phyloP scores from a whole-genome alignment of 2,113 vertebrate species.

The Chroicocephalus ridibundus region DNA sequence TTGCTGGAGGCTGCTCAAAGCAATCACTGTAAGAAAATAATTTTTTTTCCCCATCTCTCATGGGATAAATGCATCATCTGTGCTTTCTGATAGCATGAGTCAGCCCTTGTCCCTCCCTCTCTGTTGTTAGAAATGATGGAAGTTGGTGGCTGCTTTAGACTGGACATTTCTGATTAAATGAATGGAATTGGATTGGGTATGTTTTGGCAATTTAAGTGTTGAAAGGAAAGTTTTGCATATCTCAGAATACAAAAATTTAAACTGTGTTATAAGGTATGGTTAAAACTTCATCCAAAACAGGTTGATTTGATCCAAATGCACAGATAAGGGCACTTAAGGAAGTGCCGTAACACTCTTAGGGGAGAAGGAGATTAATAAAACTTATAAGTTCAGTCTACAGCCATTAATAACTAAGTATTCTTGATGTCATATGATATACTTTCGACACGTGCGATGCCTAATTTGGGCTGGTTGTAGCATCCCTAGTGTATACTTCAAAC shows the following conservation, averaged over 20 bases:
- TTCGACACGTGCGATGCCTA: background rate
- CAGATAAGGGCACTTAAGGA: background rate
- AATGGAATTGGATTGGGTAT: background rate
- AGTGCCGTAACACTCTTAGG: background rate
- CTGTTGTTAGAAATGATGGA: background rate
- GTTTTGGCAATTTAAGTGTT: background rate
- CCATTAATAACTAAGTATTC: background rate
- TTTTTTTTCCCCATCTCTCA: background rate
- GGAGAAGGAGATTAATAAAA: background rate
- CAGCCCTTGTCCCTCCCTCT: background rate
- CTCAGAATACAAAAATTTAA: background rate
- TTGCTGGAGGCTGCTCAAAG: background rate
- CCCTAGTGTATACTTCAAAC: background rate
- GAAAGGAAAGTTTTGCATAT: background rate
- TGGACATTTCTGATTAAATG: background rate
- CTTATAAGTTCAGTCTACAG: background rate
- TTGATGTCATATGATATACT: background rate
- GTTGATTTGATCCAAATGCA: background rate
- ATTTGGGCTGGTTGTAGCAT: background rate
- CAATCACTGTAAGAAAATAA: background rate
- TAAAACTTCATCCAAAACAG: background rate
- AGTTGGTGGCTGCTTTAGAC: background rate
- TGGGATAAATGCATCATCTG: background rate
- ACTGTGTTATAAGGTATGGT: background rate
- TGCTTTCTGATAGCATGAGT: background rate